These are phyloP conservation scores for Melieria picta DNA, from an alignment of 2,888 invertebrate species.

Conservation along the genomic window DNA sequence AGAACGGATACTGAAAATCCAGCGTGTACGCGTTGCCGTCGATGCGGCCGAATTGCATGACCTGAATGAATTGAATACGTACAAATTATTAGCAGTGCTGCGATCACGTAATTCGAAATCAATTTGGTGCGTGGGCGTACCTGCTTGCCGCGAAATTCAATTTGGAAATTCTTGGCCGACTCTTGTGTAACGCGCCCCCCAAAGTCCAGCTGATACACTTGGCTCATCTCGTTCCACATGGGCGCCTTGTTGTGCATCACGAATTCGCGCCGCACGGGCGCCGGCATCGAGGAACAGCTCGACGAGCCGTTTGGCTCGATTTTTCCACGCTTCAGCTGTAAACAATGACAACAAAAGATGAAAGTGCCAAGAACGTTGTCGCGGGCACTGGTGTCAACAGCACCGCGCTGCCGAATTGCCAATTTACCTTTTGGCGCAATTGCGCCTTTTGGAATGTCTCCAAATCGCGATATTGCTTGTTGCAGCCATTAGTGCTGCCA, in stretches of 20 bases:
- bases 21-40: constrained; percentile 98
- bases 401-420: background rate
- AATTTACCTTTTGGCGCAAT: constrained; percentile 84
- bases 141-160: constrained; percentile 96
- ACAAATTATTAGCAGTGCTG: background rate
- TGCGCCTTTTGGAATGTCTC: constrained; percentile 94
- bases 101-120: background rate
- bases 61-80: constrained; percentile 70
- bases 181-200: constrained; percentile 99
- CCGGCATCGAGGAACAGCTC: constrained; percentile 60
- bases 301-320: constrained; percentile 69
- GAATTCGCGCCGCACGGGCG: constrained; percentile 78
- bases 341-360: background rate
- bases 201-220: constrained; percentile 98
- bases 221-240: constrained; percentile 99
- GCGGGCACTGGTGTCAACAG: background rate
- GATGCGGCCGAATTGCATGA: constrained; percentile 99
- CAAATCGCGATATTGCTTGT: constrained; percentile 83
- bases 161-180: constrained; percentile 99
- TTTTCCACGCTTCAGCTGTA: constrained; percentile 78
- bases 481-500: constrained; percentile 64
- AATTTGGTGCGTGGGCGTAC: constrained; percentile 67
- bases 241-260: constrained; percentile 97
- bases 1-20: constrained; percentile 99
- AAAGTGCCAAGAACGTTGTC: background rate